These are phyloP conservation scores for Mesocricetus auratus DNA, from an alignment of 2,113 vertebrate genomes.

Conservation along the genomic window DNA sequence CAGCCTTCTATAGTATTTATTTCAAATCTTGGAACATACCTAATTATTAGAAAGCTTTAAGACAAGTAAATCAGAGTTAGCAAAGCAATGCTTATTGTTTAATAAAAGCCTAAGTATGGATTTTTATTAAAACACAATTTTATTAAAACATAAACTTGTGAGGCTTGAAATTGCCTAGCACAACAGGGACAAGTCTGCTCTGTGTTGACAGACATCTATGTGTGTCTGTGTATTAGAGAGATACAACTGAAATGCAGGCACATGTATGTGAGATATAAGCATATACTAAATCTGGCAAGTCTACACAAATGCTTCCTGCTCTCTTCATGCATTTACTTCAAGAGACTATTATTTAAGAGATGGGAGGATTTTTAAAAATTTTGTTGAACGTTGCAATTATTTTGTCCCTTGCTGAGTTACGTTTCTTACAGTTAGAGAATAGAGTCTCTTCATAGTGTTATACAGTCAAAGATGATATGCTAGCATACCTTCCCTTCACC, in stretches of 20 bases:
- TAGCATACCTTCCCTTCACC: not conserved
- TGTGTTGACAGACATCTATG: not conserved
- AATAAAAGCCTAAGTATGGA: not conserved
- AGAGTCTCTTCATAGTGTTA: not conserved
- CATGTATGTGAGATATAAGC: not conserved
- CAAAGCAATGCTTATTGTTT: not conserved
- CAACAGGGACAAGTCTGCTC: not conserved
- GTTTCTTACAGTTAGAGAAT: not conserved
- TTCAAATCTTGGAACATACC: constrained; percentile 11
- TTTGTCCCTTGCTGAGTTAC: not conserved
- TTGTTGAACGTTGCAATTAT: constrained; percentile 38
- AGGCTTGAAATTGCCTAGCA: constrained; percentile 15
- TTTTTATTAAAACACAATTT: constrained; percentile 47
- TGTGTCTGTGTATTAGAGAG: constrained; percentile 28
- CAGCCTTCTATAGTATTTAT: not conserved
- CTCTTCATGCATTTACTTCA: constrained; percentile 46
- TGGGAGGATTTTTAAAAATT: not conserved
- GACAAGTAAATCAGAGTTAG: not conserved
- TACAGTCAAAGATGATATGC: not conserved
- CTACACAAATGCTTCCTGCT: constrained; percentile 8
- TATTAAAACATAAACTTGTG: not conserved
- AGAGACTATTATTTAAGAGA: constrained; percentile 38
- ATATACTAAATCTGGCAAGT: constrained; percentile 48
- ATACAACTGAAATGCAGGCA: not conserved
- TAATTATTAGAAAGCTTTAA: constrained; percentile 33